Evolutionary conservation across 2,797 vertebrate genomes (phyloP).

Genomic region (Lerista edwardsae): DNA sequence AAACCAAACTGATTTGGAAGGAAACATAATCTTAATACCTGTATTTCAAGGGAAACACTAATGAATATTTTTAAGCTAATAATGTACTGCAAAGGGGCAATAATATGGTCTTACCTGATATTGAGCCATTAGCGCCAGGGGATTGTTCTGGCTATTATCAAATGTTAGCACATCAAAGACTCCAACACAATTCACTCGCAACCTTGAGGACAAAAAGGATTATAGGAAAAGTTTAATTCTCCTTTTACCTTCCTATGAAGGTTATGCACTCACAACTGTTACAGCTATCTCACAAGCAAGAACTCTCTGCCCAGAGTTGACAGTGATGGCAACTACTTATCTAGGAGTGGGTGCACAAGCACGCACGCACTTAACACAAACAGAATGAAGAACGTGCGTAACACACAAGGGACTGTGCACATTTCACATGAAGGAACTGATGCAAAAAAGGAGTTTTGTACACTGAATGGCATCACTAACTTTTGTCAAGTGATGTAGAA

Average conservation of each 20-base stretch:
- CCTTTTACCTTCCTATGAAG: neutral
- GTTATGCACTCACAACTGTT: neutral
- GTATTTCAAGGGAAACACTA: neutral
- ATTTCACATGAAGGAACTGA: neutral
- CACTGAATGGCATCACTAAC: neutral
- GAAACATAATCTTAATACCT: neutral
- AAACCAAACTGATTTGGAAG: neutral
- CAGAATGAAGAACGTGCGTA: neutral
- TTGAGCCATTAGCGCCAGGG: constrained; percentile 97
- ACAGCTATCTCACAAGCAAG: neutral
- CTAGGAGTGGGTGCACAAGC: neutral
- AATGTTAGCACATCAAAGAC: constrained; percentile 99
- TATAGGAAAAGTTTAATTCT: constrained; percentile 39
- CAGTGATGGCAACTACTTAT: neutral
- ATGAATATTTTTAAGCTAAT: neutral
- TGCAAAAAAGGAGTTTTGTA: neutral
- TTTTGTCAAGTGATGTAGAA: neutral
- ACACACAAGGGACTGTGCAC: neutral
- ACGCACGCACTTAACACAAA: neutral
- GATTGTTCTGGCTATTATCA: constrained; percentile 98
- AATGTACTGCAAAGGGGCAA: neutral
- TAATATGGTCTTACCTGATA: constrained; percentile 79
- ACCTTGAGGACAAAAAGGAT: constrained; percentile 73
- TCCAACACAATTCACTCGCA: constrained; percentile 93
- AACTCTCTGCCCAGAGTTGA: neutral